Base-by-base conservation (phyloP, 2,797 vertebrate genomes). In the Sebastes umbrosus region DNA sequence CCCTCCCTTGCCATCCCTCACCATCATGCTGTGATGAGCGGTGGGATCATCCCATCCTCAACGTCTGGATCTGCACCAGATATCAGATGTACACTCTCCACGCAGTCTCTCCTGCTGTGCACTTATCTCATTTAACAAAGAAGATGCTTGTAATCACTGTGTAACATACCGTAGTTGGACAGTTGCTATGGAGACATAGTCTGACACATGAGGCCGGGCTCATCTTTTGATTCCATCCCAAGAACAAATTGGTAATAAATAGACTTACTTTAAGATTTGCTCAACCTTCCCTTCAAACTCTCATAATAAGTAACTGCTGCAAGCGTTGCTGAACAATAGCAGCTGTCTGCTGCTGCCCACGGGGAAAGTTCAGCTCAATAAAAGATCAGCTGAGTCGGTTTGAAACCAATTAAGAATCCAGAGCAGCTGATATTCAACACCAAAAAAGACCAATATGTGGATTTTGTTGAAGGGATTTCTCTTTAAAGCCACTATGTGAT, bases 41-140 rank as follows among this genome's bases (percentile, higher is more conserved):
- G 22, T 68, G 57, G 71, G 67, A 83, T 87, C 78, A 84, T 77
- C 63, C 67, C 11, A 11, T 79, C 16, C 13, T 68, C 39, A 5
- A 66, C 31, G 31, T 84, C 75, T 64, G 62, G 60, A 74, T 64
- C 29, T 55, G 60, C 7, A 62, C 22, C 74, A 70, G 34, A 69
- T 31, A 77, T 43, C 74, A 25, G 22, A 75, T 39, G 58, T 24
- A 12, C 36, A 43, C 12, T 25, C 20, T 27, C 36, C n/a, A 34
- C 12, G 14, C 63, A 25, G 6, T 12, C 31, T 66, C 36, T 14
- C 2, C 18, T 22, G 29, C 18, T 29, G 2, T 16, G 22, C 50
- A 9, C 12, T 62, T n/a, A 7, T 59, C 18, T 36, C n/a, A 25
- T 62, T n/a, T 52, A 25, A 22, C 72, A 6, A 8, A 64, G 58